Evolutionary conservation across 2,113 vertebrate genomes (phyloP).

Genomic region (Mionectes macconnelli): DNA sequence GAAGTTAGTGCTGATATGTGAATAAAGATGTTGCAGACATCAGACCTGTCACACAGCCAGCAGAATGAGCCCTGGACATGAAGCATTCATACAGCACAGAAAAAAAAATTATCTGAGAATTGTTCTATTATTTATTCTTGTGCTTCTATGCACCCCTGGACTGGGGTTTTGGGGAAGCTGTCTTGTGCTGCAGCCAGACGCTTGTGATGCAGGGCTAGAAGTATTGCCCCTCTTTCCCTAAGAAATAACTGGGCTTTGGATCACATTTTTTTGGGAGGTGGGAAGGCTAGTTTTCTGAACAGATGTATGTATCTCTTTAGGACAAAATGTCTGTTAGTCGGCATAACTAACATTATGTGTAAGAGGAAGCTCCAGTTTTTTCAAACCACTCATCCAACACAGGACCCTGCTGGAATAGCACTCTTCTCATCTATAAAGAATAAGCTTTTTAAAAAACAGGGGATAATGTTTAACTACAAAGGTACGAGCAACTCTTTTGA

Average conservation of each 20-base stretch:
- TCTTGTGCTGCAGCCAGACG: not conserved
- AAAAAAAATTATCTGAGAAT: not conserved
- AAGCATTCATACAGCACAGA: not conserved
- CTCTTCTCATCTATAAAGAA: not conserved
- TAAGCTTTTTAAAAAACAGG: not conserved
- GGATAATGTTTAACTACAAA: not conserved
- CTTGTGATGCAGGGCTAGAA: not conserved
- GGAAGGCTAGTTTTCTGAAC: not conserved
- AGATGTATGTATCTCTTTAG: not conserved
- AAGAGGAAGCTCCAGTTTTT: not conserved
- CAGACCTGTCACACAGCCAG: not conserved
- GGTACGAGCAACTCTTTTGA: not conserved
- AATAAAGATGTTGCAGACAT: constrained; percentile 23
- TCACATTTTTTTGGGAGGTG: not conserved
- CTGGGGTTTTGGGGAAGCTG: not conserved
- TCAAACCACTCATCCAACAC: not conserved
- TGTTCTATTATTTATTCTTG: constrained; percentile 11
- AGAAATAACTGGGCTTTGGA: not conserved
- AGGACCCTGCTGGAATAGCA: not conserved
- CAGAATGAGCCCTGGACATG: not conserved
- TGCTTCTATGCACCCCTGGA: not conserved
- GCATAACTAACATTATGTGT: not conserved
- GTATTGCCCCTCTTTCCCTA: not conserved
- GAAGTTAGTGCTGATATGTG: not conserved
- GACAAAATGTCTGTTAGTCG: not conserved